Evolutionary conservation across 2,113 vertebrate genomes (phyloP), one percentile per base, ranked within the genome.

Genomic region (Crotalus helleri): DNA sequence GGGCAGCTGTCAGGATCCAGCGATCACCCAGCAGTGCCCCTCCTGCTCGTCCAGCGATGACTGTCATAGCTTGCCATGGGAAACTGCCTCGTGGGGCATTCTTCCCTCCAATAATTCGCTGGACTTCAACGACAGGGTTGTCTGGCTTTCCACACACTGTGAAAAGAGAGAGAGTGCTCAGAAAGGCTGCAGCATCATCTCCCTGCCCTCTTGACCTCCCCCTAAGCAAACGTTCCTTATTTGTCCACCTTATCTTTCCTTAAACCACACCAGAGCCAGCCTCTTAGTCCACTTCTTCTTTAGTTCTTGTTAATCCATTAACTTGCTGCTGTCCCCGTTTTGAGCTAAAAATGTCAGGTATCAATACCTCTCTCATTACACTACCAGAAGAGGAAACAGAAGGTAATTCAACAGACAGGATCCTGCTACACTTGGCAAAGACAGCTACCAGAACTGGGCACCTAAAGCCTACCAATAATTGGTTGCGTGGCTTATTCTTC

Each of bases 1-100:
- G 98, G 59, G 99, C 99, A 0, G 99, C 98, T 0, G 99, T 99
- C 87, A 99, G 95, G 87, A 99, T 98, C 99, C 99, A 99, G 21
- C 96, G 98, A 91, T 99, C 98, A 0, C 96, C 97, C 92, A 99
- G 98, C 58, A 99, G 97, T 0, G 98, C 98, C 0, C 98, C 99
- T 0, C 98, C 99, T 0, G 98, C 98, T 55, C 97, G 94, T 4
- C 98, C 97, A 0, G 95, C 0, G 92, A 95, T 19, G 2, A 0
- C 1, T 1, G 94, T 95, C 97, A 98, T 94, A 0, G 98, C 98
- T 74, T 99, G 98, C 99, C 99, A 99, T 0, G 99, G 99, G 93
- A 99, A 98, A 90, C 97, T 97, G 91, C 98, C 98, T 1, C 51
- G 24, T 0, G 3, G 0, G 9, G 99, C 99, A 0, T 0, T 0